phyloP scores from a whole-genome alignment of 1,140 invertebrate species.

The Drosophila busckii region DNA sequence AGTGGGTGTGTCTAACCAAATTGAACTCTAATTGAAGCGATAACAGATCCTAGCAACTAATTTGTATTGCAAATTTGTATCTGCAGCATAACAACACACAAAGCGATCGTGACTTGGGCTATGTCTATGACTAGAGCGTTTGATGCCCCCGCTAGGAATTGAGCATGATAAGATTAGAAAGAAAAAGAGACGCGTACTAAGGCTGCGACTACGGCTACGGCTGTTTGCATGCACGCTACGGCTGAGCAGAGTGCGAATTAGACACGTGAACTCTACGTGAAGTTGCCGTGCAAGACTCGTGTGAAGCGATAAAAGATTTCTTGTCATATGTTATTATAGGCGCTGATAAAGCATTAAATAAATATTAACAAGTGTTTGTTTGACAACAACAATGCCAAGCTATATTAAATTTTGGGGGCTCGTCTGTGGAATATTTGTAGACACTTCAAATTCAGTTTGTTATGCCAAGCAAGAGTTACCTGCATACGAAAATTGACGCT shows the following conservation, averaged over 20 bases:
- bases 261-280: constrained; percentile 50
- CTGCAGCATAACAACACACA: constrained; percentile 8
- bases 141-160: neutral
- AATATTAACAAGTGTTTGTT: no score
- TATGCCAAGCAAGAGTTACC: no score
- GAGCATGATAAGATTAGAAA: constrained; percentile 26
- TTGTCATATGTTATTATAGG: no score
- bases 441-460: no score
- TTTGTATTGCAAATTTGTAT: neutral
- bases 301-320: constrained; percentile 27
- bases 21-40: constrained; percentile 25
- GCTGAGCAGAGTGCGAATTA: constrained; percentile 26
- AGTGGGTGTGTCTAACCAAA: constrained; percentile 30
- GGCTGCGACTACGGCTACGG: constrained; percentile 19
- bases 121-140: no score
- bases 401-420: no score
- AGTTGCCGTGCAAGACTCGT: constrained; percentile 46
- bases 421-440: no score
- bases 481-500: no score
- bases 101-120: constrained; percentile 21
- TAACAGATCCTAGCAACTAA: constrained; percentile 3
- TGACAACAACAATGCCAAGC: no score
- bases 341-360: no score
- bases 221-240: constrained; percentile 46
- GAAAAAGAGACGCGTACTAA: constrained; percentile 2